phyloP scores from a whole-genome alignment of 2,888 invertebrate genomes.

The Synergus japonicus region DNA sequence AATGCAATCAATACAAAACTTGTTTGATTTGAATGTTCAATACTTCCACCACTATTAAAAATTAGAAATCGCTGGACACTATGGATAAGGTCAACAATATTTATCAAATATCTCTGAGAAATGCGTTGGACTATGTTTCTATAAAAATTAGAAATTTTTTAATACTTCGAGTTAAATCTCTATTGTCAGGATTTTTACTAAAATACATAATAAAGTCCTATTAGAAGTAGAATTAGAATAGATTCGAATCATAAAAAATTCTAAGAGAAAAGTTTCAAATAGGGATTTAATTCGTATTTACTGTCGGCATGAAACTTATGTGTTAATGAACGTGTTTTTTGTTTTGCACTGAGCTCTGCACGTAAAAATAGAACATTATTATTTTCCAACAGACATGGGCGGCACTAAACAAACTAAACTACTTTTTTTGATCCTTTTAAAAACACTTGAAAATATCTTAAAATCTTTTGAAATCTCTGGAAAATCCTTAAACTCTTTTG shows the following conservation, averaged over 20 bases:
- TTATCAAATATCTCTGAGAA: constrained; percentile 19
- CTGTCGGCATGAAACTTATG: constrained; percentile 66
- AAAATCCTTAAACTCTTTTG: too few relatives aligned
- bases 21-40: too few relatives aligned
- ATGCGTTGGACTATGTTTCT: constrained; percentile 14
- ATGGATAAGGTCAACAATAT: not conserved
- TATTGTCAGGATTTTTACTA: constrained; percentile 40
- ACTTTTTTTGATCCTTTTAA: too few relatives aligned
- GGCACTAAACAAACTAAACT: too few relatives aligned
- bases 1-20: too few relatives aligned
- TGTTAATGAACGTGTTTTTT: constrained; percentile 63
- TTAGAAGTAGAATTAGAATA: not conserved
- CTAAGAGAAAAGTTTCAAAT: not conserved
- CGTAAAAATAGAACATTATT: constrained; percentile 61
- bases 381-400: constrained; percentile 32
- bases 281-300: constrained; percentile 66
- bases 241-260: not conserved
- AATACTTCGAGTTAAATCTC: constrained; percentile 50
- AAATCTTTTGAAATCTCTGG: too few relatives aligned
- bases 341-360: constrained; percentile 68
- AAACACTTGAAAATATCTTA: too few relatives aligned
- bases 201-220: not conserved
- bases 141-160: constrained; percentile 12
- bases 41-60: not conserved
- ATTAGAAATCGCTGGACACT: constrained; percentile 7